Evolutionary conservation across 2,113 vertebrate genomes (phyloP).

Genomic region (Chinchilla lanigera): DNA sequence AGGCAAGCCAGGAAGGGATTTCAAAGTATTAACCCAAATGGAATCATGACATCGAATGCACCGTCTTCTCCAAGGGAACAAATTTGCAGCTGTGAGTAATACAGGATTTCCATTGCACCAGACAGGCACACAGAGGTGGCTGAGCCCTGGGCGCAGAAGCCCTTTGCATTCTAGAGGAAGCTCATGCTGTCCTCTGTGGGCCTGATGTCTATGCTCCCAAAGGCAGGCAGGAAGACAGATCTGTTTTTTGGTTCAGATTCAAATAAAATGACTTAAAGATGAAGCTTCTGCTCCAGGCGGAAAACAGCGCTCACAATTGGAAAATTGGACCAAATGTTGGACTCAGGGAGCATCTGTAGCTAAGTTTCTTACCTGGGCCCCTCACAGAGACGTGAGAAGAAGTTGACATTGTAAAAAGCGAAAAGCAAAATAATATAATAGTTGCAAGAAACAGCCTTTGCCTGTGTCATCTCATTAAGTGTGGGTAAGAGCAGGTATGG

Average conservation of each 20-base stretch:
- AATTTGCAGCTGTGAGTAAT: constrained; percentile 30
- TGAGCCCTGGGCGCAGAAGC: neutral
- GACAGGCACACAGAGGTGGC: neutral
- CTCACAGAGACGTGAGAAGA: constrained; percentile 55
- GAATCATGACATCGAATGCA: neutral
- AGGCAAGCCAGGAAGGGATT: neutral
- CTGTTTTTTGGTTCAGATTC: constrained; percentile 40
- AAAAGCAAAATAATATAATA: constrained; percentile 68
- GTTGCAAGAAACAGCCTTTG: constrained; percentile 56
- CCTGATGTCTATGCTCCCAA: neutral
- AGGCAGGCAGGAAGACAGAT: constrained; percentile 44
- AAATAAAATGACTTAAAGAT: constrained; percentile 61
- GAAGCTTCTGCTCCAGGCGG: constrained; percentile 58
- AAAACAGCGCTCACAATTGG: constrained; percentile 46
- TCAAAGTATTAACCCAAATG: neutral
- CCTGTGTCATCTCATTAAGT: constrained; percentile 27
- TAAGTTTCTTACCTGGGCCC: constrained; percentile 53
- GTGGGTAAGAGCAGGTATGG: constrained; percentile 56
- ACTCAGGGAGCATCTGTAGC: neutral
- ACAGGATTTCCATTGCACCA: neutral
- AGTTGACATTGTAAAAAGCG: neutral
- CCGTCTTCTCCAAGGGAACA: neutral
- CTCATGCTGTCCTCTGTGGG: neutral
- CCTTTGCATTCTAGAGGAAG: neutral
- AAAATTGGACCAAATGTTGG: constrained; percentile 60